These are phyloP conservation scores for Pogoniulus pusillus DNA, from an alignment of 2,797 vertebrate species.

Conservation along the genomic window DNA sequence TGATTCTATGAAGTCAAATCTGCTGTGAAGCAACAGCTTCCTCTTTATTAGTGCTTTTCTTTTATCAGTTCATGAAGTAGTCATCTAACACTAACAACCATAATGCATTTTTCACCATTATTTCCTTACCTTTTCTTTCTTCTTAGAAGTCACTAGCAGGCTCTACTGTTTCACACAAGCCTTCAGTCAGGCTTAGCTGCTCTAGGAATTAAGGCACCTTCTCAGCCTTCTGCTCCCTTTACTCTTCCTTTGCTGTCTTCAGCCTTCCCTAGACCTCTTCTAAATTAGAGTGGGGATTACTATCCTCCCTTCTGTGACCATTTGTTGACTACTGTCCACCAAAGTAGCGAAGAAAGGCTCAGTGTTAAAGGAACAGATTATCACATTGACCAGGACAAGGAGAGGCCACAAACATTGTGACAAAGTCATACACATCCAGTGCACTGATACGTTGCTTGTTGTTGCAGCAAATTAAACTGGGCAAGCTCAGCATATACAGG, in stretches of 20 bases:
- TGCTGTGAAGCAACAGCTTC: background rate
- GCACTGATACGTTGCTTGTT: fast-evolving
- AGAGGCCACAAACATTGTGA: background rate
- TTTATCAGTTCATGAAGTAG: background rate
- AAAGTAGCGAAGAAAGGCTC: background rate
- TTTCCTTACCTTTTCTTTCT: background rate
- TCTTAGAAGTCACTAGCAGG: background rate
- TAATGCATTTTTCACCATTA: background rate
- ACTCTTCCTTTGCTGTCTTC: background rate
- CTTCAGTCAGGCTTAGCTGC: background rate
- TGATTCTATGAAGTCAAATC: background rate
- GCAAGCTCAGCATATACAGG: background rate
- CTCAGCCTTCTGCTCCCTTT: background rate
- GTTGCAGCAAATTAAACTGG: background rate
- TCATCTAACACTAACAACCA: background rate
- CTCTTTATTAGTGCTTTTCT: background rate
- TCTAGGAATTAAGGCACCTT: background rate
- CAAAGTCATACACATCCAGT: background rate
- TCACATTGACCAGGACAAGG: background rate
- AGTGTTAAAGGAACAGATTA: background rate
- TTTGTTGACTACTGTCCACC: background rate
- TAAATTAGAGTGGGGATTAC: background rate
- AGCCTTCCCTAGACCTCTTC: background rate
- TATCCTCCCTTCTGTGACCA: background rate
- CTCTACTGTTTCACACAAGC: background rate